Evolutionary conservation across 2,888 invertebrate species (phyloP).

Genomic region (Hermaeophaga mercurialis): DNA sequence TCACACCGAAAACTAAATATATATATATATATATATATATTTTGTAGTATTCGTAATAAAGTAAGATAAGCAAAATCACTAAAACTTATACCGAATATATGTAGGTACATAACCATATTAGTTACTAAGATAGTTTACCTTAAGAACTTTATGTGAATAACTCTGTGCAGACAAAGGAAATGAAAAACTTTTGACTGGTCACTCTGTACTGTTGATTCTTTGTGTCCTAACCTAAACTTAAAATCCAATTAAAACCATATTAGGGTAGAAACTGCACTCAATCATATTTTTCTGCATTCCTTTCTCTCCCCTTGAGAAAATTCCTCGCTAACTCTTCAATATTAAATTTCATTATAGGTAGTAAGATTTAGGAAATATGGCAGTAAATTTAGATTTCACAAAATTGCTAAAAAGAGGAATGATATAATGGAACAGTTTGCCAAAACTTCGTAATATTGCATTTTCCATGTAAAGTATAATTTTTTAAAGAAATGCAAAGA

Average conservation of each 20-base stretch:
- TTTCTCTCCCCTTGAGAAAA: constrained; percentile 16
- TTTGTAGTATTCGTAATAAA: no score
- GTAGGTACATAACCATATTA: no score
- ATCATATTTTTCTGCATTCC: constrained; percentile 14
- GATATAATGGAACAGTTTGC: constrained; percentile 44
- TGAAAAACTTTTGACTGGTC: no score
- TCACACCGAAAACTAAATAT: no score
- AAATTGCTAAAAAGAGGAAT: constrained; percentile 46
- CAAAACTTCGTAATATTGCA: constrained; percentile 55
- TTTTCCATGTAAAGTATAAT: constrained; percentile 55
- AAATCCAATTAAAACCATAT: background rate
- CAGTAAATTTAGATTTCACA: constrained; percentile 55
- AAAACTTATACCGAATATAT: no score
- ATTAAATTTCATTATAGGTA: constrained; percentile 33
- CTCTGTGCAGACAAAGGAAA: no score
- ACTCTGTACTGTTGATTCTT: no score
- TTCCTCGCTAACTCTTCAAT: constrained; percentile 23
- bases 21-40: no score
- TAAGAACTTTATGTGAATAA: no score
- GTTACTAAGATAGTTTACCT: no score
- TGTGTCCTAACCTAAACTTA: background rate
- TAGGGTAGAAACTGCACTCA: constrained; percentile 3
- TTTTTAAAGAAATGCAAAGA: constrained; percentile 35
- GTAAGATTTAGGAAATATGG: constrained; percentile 39
- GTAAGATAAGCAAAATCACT: no score